Conservation (phyloP, 2,113 vertebrate genomes). For the Dromiciops gliroides region DNA sequence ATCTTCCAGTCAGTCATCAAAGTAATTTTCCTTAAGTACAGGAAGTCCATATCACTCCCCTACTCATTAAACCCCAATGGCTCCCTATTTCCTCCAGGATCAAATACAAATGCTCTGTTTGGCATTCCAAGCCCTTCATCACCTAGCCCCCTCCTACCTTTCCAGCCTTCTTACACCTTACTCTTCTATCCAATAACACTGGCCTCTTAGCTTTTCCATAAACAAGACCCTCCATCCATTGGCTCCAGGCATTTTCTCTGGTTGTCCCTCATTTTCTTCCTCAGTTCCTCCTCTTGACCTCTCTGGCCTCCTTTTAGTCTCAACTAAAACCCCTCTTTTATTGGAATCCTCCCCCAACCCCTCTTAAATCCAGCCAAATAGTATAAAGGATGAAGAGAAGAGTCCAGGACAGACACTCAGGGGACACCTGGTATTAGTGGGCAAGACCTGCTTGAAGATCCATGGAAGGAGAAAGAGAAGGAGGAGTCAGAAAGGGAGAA, state of each 20-base stretch:
- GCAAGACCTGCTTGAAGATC: not conserved
- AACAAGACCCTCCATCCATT: not conserved
- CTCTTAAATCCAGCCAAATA: not conserved
- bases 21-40: not conserved
- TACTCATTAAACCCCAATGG: not conserved
- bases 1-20: not conserved
- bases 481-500: not conserved
- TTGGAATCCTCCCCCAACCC: not conserved
- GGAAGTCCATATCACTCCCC: not conserved
- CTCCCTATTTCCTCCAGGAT: not conserved
- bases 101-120: not conserved
- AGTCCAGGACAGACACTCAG: not conserved
- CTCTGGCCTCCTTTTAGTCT: not conserved
- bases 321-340: not conserved
- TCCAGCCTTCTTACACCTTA: not conserved
- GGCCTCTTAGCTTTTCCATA: not conserved
- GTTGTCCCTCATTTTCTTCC: not conserved
- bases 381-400: not conserved
- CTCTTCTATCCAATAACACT: not conserved
- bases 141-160: not conserved
- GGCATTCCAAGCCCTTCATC: not conserved
- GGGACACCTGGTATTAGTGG: not conserved
- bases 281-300: not conserved
- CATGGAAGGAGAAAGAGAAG: not conserved
- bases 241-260: not conserved